phyloP scores from a whole-genome alignment of 1,140 invertebrate genomes.

The Eupeodes corollae region DNA sequence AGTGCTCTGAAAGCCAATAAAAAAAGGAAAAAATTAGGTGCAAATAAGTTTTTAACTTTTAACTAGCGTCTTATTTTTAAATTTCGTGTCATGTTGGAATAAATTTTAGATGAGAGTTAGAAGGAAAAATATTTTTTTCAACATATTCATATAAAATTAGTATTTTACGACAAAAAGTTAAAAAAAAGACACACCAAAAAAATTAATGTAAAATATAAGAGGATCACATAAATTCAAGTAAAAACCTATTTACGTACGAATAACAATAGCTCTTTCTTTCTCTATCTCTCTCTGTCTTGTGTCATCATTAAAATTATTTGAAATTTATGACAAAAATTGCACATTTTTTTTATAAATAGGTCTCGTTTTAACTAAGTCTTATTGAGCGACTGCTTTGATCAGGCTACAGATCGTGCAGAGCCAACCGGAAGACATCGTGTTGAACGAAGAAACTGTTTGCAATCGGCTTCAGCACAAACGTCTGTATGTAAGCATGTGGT shows the following conservation, averaged over 20 bases:
- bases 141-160: no score
- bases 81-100: no score
- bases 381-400: neutral
- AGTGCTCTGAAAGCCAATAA: neutral
- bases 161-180: no score
- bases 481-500: constrained; percentile 82
- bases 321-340: no score
- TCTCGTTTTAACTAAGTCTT: neutral
- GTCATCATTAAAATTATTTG: neutral
- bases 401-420: constrained; percentile 58
- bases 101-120: no score
- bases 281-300: neutral
- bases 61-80: no score
- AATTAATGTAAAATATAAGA: no score
- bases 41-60: no score
- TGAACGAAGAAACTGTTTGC: constrained; percentile 79
- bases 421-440: constrained; percentile 82
- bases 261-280: neutral
- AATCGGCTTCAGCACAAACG: constrained; percentile 80
- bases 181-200: no score
- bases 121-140: no score
- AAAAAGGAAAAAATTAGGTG: constrained; percentile 3
- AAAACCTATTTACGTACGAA: neutral
- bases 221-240: neutral
- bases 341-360: neutral